Evolutionary conservation across 2,113 vertebrate genomes (phyloP), one percentile per base, ranked within the genome.

Genomic region (Lutjanus erythropterus): DNA sequence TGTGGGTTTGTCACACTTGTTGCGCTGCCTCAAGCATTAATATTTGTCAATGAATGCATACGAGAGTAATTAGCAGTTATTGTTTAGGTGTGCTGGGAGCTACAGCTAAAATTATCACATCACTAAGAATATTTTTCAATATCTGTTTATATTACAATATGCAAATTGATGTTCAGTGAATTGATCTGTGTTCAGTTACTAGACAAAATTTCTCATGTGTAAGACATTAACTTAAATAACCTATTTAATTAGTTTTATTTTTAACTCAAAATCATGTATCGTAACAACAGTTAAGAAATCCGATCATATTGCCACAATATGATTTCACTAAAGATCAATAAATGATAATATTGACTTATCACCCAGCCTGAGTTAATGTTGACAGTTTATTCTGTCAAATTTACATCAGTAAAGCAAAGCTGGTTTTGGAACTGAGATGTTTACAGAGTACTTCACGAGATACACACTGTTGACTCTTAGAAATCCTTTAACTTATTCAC

Each of bases 1-100:
- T 9, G 14, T 39, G 25, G 29, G n/a, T 65, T 68, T 65, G 29
- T 53, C 52, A 61, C 31, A 52, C 29, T 52, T 46, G 64, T 71
- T 65, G 27, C 14, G 29, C 10, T 5, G 0, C n/a, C 16, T 46
- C 18, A 19, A 42, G 21, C 9, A 3, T 19, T 33, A 31, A 65
- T 46, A 14, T 33, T 58, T 4, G 6, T 29, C 42, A 37, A 6
- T 39, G n/a, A 49, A 60, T 12, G 19, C 12, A 29, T 23, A 16
- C 0, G 2, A 42, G n/a, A 23, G 25, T 9, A 16, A 41, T 14
- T 9, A 23, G 8, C 10, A 11, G 10, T n/a, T 47, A 23, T 6
- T 39, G 15, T 56, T 16, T 9, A 47, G 9, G 15, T 35, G 58
- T 27, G 15, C 27, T 25, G 8, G 2, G 29, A 46, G 3, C 23